A percentile compares a stretch with the other conserved stretches of the same genome.
These are phyloP conservation scores for Verasper variegatus DNA, from an alignment of 2,113 vertebrate species.

Conservation along the genomic window DNA sequence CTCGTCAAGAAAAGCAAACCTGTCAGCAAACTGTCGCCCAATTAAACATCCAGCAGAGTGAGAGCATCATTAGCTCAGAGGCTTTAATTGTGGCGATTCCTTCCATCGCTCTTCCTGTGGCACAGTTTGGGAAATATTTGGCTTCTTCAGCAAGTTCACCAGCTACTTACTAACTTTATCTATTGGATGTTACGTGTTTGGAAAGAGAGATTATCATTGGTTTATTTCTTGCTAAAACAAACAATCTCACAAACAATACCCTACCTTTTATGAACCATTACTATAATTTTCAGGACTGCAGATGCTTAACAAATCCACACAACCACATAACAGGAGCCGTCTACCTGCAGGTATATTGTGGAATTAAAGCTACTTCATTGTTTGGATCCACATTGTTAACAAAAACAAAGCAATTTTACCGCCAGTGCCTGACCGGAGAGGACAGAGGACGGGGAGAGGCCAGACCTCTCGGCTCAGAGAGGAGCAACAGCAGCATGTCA, in stretches of 20 bases:
- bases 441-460: constrained; percentile 15
- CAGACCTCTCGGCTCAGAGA: constrained; percentile 21
- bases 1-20: not conserved
- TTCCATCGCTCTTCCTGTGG: not conserved
- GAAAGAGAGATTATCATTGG: not conserved
- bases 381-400: not conserved
- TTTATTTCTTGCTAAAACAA: not conserved
- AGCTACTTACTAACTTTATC: not conserved
- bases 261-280: no score
- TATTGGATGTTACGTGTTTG: not conserved
- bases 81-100: not conserved
- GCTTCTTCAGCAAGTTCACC: not conserved
- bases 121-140: not conserved
- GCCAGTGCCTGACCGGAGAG: constrained; percentile 25
- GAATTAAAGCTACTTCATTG: constrained; percentile 17
- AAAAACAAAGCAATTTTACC: constrained; percentile 20
- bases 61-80: not conserved
- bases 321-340: not conserved
- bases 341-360: constrained; percentile 3
- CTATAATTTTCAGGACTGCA: no score
- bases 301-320: no score
- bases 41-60: not conserved
- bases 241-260: no score
- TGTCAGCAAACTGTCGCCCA: not conserved
- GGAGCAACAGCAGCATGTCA: constrained; percentile 49